phyloP scores from a whole-genome alignment of 37 sponge, comb jelly and placozoan species.

The Hexactinellida sp. region DNA sequence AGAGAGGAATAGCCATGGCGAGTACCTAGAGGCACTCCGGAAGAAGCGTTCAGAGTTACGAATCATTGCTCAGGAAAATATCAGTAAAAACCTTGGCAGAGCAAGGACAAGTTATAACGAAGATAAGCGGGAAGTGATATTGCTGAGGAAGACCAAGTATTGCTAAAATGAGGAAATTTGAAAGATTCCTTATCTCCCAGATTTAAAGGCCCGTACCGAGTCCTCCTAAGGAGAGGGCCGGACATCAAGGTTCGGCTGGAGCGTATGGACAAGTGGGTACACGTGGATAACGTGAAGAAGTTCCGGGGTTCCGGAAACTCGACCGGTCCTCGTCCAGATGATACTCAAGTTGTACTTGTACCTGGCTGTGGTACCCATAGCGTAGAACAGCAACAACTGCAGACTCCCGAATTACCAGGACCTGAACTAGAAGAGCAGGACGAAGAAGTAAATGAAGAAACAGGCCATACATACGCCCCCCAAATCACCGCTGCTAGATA shows the following conservation, averaged over 20 bases:
- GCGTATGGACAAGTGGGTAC: not conserved
- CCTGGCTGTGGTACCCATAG: not conserved
- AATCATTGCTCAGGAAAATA: not conserved
- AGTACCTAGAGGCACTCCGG: not conserved
- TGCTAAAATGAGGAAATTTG: not conserved
- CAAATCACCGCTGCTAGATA: not conserved
- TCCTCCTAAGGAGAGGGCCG: not conserved
- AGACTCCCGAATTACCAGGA: not conserved
- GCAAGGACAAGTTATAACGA: not conserved
- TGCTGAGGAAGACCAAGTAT: not conserved
- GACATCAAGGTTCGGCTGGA: not conserved
- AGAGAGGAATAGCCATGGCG: not conserved
- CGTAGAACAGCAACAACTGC: not conserved
- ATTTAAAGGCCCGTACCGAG: not conserved
- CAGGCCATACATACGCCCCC: not conserved
- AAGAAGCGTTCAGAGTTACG: not conserved
- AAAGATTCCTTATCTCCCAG: not conserved
- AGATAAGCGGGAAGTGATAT: not conserved
- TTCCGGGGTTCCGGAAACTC: not conserved
- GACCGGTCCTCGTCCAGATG: not conserved
- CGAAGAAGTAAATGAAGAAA: not conserved
- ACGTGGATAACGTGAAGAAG: not conserved
- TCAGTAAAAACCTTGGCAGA: not conserved
- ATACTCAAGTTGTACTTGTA: not conserved
- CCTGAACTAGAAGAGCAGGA: not conserved